phyloP scores from a whole-genome alignment of 2,888 invertebrate genomes.

The Acanthoscelides obtectus region DNA sequence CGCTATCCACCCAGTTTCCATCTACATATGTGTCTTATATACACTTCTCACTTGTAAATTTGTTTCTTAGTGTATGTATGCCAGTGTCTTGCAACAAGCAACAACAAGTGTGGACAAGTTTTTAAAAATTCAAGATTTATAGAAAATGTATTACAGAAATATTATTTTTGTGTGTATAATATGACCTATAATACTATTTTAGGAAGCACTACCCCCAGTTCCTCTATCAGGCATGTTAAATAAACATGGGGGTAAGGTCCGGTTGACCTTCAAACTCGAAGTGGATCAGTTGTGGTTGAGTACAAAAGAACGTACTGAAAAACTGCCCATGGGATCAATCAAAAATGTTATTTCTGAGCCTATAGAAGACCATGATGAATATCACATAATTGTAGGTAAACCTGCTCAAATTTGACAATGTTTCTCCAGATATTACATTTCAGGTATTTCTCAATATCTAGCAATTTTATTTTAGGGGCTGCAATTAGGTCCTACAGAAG shows the following conservation, averaged over 20 bases:
- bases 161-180: too few species aligned
- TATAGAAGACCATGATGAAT: constrained; percentile 84
- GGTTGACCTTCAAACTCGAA: constrained; percentile 88
- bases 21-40: not conserved
- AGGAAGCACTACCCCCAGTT: constrained; percentile 76
- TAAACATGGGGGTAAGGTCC: constrained; percentile 82
- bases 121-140: too few species aligned
- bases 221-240: constrained; percentile 88
- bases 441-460: not conserved
- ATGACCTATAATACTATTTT: constrained; percentile 31
- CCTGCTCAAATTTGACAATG: too few species aligned
- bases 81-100: too few species aligned
- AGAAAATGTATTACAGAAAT: too few species aligned
- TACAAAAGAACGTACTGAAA: constrained; percentile 89
- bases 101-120: too few species aligned
- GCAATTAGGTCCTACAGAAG: constrained; percentile 87
- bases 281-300: constrained; percentile 88
- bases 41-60: too few species aligned
- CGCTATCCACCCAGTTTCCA: too few species aligned
- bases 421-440: not conserved
- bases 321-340: constrained; percentile 85
- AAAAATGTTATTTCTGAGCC: constrained; percentile 77
- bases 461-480: constrained; percentile 52
- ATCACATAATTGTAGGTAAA: constrained; percentile 80
- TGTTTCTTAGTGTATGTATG: too few species aligned